These are phyloP conservation scores for Ardeotis arabs DNA, from an alignment of 2,113 vertebrate species.

Conservation along the genomic window DNA sequence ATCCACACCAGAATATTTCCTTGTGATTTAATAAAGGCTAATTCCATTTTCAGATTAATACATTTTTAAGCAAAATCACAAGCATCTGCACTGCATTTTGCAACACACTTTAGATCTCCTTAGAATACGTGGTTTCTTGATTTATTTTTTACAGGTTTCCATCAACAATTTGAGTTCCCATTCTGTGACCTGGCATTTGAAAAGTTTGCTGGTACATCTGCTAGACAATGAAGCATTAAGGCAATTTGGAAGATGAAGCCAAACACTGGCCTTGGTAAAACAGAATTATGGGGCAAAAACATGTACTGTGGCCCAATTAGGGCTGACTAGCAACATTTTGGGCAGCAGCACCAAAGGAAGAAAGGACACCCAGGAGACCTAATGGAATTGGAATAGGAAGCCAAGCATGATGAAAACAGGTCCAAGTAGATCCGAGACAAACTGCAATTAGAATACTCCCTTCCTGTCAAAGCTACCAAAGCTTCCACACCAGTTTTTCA, in stretches of 20 bases:
- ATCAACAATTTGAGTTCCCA: neutral
- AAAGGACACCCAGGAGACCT: neutral
- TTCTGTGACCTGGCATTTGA: neutral
- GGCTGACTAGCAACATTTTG: neutral
- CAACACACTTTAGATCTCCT: neutral
- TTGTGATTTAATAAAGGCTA: slow-evolving; percentile 5
- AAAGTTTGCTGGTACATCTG: neutral
- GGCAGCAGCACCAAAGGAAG: neutral
- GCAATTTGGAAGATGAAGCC: neutral
- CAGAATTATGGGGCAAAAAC: neutral
- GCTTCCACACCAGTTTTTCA: neutral
- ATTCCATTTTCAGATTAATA: slow-evolving; percentile 12
- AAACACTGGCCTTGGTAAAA: neutral
- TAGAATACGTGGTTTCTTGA: neutral
- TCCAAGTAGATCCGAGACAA: neutral
- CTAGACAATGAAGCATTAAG: neutral
- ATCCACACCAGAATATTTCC: neutral
- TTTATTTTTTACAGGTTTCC: neutral
- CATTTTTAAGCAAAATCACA: slow-evolving; percentile 27
- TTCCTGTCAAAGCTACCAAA: neutral
- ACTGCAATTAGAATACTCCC: neutral
- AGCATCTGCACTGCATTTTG: neutral
- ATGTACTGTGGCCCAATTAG: neutral
- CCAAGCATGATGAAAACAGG: neutral
- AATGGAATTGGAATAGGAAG: neutral